Conservation (phyloP, 92 coral and sea anemone genomes). For the Paragorgia papillata region DNA sequence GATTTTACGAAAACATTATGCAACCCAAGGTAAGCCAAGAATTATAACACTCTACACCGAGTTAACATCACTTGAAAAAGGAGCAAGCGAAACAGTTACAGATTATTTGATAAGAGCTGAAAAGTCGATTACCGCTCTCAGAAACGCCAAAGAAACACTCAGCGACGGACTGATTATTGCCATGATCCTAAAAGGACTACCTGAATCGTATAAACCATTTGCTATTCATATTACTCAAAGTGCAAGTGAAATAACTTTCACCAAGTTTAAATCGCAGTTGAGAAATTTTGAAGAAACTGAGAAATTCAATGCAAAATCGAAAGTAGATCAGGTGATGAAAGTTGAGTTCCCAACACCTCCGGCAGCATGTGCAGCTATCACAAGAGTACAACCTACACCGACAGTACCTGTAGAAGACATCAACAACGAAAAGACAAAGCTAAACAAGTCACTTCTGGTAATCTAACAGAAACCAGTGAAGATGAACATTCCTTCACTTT, state of each 20-base stretch:
- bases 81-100: conserved; percentile 26
- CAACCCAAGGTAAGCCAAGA: conserved; percentile 33
- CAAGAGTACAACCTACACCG: neutral
- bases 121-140: conserved; percentile 43
- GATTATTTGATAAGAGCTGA: conserved; percentile 52
- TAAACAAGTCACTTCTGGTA: conserved; percentile 12
- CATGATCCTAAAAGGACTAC: conserved; percentile 49
- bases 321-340: conserved; percentile 7
- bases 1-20: conserved; percentile 35
- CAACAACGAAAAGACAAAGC: conserved; percentile 27
- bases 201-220: conserved; percentile 45
- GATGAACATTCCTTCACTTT: conserved; percentile 8
- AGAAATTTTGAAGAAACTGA: conserved; percentile 52
- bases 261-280: conserved; percentile 34
- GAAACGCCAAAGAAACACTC: conserved; percentile 49
- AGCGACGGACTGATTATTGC: conserved; percentile 53
- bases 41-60: conserved; percentile 45
- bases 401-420: conserved; percentile 12
- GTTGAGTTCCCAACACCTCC: neutral
- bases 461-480: neutral
- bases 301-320: conserved; percentile 12
- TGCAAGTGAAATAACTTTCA: conserved; percentile 23
- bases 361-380: conserved; percentile 4
- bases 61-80: conserved; percentile 38
- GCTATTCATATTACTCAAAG: conserved; percentile 44